Conservation (phyloP, 1,140 invertebrate species). For the Papilio helenus region DNA sequence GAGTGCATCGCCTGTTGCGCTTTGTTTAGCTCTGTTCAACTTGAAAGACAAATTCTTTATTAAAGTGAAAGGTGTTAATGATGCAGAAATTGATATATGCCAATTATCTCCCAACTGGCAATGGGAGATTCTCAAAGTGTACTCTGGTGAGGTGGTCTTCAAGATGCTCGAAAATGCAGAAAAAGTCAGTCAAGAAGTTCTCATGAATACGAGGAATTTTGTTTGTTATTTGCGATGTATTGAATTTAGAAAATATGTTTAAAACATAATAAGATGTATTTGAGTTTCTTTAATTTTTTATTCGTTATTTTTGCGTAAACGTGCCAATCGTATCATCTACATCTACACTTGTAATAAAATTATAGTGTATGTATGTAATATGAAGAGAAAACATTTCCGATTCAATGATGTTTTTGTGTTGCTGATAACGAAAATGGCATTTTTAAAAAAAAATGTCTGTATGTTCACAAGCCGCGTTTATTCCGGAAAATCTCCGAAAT, state of each 20-base stretch:
- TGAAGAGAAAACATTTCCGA: too few species aligned
- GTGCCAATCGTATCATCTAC: too few species aligned
- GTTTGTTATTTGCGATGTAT: conserved; percentile 61
- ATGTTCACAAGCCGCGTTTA: too few species aligned
- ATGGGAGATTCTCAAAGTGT: conserved; percentile 72
- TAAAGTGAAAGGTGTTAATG: conserved; percentile 54
- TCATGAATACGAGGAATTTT: conserved; percentile 53
- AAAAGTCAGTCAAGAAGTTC: conserved; percentile 52
- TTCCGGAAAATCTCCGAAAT: too few species aligned
- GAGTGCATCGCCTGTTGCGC: conserved; percentile 46
- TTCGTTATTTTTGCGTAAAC: too few species aligned
- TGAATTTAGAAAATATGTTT: conserved; percentile 41
- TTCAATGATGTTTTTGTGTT: too few species aligned
- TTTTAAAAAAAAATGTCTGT: too few species aligned
- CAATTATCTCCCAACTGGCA: conserved; percentile 70
- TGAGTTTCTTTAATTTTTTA: background rate
- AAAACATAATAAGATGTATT: background rate
- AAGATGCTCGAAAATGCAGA: conserved; percentile 58
- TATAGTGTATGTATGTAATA: too few species aligned
- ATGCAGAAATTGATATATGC: conserved; percentile 52
- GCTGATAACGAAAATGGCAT: too few species aligned
- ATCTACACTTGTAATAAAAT: too few species aligned
- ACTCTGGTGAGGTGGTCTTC: conserved; percentile 53
- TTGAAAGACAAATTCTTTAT: conserved; percentile 57
- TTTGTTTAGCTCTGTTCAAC: conserved; percentile 60